A percentile compares a stretch with the other conserved stretches of the same genome.
phyloP scores from a whole-genome alignment of 2,888 invertebrate species.

The Andrena camellia region DNA sequence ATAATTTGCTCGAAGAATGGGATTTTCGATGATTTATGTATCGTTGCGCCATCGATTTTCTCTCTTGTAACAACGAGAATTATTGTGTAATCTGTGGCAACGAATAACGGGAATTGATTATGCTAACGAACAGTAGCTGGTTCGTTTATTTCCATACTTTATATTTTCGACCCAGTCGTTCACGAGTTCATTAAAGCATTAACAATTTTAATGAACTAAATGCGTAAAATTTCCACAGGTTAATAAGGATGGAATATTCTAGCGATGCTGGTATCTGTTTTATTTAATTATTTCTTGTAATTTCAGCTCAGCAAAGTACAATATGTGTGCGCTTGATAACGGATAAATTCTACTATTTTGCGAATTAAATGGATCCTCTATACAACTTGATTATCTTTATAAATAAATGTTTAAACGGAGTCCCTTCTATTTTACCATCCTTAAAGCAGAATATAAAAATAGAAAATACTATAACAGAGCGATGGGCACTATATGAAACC shows the following conservation, averaged over 20 bases:
- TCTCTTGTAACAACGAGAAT: neutral
- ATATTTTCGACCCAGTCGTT: too few relatives aligned
- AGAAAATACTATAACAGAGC: neutral
- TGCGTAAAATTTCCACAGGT: too few relatives aligned
- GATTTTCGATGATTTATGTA: slow-evolving; percentile 24
- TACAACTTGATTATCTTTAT: neutral
- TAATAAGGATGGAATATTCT: too few relatives aligned
- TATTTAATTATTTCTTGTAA: too few relatives aligned
- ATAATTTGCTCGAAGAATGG: slow-evolving; percentile 26
- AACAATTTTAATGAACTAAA: too few relatives aligned
- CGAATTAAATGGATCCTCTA: slow-evolving; percentile 1
- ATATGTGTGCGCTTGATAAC: neutral
- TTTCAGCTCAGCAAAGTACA: too few relatives aligned
- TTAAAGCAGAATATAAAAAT: slow-evolving; percentile 2
- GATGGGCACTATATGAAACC: neutral
- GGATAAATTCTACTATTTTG: neutral
- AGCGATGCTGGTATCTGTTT: too few relatives aligned
- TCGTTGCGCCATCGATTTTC: slow-evolving; percentile 2
- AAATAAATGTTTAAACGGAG: slow-evolving; percentile 8
- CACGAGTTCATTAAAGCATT: too few relatives aligned
- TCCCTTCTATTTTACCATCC: neutral
- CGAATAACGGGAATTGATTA: too few relatives aligned
- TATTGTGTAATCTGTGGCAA: too few relatives aligned
- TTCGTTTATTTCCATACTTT: too few relatives aligned
- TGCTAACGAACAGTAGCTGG: too few relatives aligned